phyloP scores from a whole-genome alignment of 2,113 vertebrate genomes.

The Sinosuthora webbiana region DNA sequence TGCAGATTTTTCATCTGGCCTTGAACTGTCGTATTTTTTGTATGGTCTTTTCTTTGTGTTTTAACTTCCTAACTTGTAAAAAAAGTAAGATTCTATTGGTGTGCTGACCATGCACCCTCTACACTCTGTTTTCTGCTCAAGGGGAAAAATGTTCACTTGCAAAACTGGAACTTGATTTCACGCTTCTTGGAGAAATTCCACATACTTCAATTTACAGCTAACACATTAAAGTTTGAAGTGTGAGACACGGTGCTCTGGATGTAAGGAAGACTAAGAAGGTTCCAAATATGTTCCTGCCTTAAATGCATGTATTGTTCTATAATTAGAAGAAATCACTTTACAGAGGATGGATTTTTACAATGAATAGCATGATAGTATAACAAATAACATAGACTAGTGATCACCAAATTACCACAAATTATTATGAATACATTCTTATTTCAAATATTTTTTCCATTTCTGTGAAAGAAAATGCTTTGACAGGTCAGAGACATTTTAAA shows the following conservation, averaged over 20 bases:
- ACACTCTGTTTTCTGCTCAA: conserved; percentile 21
- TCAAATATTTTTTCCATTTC: neutral
- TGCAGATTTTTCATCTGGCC: neutral
- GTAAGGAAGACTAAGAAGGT: neutral
- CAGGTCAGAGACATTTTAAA: neutral
- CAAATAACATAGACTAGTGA: neutral
- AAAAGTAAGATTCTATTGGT: neutral
- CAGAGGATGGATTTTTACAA: neutral
- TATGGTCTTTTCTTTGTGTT: neutral
- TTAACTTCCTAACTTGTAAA: neutral
- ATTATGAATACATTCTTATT: neutral
- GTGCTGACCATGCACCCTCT: conserved; percentile 1
- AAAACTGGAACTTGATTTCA: conserved; percentile 62
- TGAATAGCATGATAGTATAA: neutral
- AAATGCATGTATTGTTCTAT: neutral
- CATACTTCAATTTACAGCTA: conserved; percentile 8
- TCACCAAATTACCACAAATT: neutral
- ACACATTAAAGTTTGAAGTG: neutral
- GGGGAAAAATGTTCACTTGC: conserved; percentile 47
- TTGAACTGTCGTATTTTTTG: neutral
- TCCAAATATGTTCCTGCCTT: neutral
- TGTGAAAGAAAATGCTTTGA: neutral
- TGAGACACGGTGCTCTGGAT: neutral
- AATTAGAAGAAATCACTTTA: neutral
- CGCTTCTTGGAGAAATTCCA: conserved; percentile 27